Base-by-base conservation (phyloP, 2,888 invertebrate genomes). In the Notodonta ziczac region DNA sequence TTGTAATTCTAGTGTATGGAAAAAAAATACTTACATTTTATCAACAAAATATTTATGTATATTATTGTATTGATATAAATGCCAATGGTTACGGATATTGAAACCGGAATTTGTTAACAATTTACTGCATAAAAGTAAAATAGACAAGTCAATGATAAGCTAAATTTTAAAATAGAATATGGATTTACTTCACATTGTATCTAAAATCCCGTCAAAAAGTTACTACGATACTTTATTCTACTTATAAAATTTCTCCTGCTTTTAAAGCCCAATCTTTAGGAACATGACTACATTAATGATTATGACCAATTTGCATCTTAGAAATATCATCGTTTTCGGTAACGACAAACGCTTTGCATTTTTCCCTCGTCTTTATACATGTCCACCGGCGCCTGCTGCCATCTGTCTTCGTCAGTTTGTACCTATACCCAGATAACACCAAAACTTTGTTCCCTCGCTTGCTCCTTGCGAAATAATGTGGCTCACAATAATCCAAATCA, bases 281-380 rank as follows among this genome's bases (percentile, higher is more conserved):
- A 35, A 35, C 35, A 35, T 7, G 7, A 35, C 51, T 16, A 57
- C 24, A 32, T 72, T 57, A 78, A 57, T 85, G 85, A 6, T 69
- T 83, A 55, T 85, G 85, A 8, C 56, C 56, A 55, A 74, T 56
- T 51, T 67, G 72, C 69, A 82, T 77, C 63, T 71, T 76, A 13
- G 82, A 56, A 35, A 86, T 77, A 12, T 61, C 58, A 14, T 81
- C 75, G 35, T 78, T 59, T 13, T 75, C 67, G 0, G 85, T 85
- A 42, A 85, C 69, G 4, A 82, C 72, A 57, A 81, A 82, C 9
- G 85, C 80, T 32, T 74, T 84, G 58, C 86, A 86, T 32, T 69
- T 71, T 46, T 74, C 68, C 24, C 74, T 70, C 2, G 82, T 80
- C 67, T 81, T 82, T 65, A 82, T 85, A 57, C 86, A 86, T 12